Evolutionary conservation across 92 coral and sea anemone genomes (phyloP).

Genomic region (Desmophyllum pertusum): DNA sequence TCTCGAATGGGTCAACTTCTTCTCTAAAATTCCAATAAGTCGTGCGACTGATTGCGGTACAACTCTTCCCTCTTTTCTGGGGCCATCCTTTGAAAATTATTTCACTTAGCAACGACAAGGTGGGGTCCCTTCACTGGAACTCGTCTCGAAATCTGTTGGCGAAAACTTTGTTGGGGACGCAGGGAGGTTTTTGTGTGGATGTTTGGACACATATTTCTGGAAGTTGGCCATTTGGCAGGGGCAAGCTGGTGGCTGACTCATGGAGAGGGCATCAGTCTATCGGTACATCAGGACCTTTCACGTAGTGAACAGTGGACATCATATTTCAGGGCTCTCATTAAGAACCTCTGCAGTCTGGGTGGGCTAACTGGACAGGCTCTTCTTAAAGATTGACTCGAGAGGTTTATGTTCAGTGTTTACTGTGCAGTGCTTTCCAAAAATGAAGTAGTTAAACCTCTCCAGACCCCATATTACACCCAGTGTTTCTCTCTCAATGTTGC

Average conservation of each 20-base stretch:
- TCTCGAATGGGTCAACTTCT: conserved; percentile 28
- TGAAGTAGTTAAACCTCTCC: conserved; percentile 64
- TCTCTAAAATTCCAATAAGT: conserved; percentile 40
- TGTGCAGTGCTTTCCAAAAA: conserved; percentile 59
- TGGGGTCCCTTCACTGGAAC: conserved; percentile 45
- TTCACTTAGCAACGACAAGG: conserved; percentile 42
- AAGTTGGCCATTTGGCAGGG: conserved; percentile 35
- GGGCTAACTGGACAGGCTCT: conserved; percentile 33
- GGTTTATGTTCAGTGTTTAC: conserved; percentile 65
- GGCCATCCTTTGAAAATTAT: conserved; percentile 53
- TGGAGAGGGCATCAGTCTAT: conserved; percentile 43
- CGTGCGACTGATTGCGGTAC: conserved; percentile 36
- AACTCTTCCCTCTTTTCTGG: conserved; percentile 44
- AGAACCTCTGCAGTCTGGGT: conserved; percentile 34
- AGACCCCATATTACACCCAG: conserved; percentile 64
- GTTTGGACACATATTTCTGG: conserved; percentile 44
- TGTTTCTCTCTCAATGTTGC: conserved; percentile 71
- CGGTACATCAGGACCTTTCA: conserved; percentile 56
- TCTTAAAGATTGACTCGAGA: conserved; percentile 42
- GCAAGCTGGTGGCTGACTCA: conserved; percentile 44
- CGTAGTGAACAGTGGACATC: conserved; percentile 46
- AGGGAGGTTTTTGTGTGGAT: conserved; percentile 55
- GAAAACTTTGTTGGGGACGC: conserved; percentile 52
- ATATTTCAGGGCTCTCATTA: conserved; percentile 27
- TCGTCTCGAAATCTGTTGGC: conserved; percentile 65